Evolutionary conservation across 64 coral and sea anemone genomes (phyloP).

Genomic region (Anthopleura sola): DNA sequence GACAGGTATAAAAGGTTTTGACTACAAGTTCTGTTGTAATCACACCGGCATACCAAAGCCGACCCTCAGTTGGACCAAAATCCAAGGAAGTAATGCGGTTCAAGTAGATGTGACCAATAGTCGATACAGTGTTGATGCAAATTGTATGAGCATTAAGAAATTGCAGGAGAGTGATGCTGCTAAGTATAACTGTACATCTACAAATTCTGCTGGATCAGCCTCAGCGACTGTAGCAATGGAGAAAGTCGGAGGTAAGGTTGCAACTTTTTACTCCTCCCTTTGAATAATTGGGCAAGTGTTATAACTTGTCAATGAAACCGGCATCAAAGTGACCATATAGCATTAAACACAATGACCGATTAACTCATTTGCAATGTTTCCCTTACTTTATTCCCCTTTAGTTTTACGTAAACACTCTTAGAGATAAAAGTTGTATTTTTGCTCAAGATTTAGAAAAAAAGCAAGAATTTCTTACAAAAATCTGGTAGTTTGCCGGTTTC

Average conservation of each 20-base stretch:
- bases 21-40: constrained; percentile 25
- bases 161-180: background rate
- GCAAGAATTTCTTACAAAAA: no score
- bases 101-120: background rate
- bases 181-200: background rate
- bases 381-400: no score
- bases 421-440: no score
- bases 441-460: no score
- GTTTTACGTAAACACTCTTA: no score
- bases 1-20: background rate
- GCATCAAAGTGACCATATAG: no score
- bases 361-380: no score
- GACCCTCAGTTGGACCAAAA: background rate
- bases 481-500: no score
- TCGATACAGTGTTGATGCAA: background rate
- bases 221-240: background rate
- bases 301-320: no score
- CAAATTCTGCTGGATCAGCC: background rate
- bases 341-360: no score
- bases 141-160: background rate
- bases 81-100: background rate
- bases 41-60: background rate
- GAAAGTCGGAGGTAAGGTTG: background rate
- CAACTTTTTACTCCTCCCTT: background rate
- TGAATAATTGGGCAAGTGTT: no score